Evolutionary conservation across 2,113 vertebrate species (phyloP), one percentile per base, ranked within the genome.

Genomic region (Dryoscopus gambensis): DNA sequence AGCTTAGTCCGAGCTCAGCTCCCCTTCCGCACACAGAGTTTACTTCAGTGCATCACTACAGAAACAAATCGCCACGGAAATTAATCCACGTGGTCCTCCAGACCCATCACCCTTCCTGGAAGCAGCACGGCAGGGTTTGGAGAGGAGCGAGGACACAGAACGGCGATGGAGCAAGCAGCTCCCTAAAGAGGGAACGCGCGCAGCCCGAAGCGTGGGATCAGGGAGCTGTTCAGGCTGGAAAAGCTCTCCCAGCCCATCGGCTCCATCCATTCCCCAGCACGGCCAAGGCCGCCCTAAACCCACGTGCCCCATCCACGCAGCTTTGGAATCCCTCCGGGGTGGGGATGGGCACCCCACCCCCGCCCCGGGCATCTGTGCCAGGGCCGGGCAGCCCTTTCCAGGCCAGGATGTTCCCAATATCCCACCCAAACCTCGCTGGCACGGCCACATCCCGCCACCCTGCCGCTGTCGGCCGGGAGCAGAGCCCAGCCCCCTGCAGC

Each of bases 21-120:
- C 15, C 42, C 42, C 42, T 44, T 44, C 42, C 18, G 42, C 42
- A 44, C 16, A 22, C 14, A 4, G 3, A 5, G 24, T 22, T 65
- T 19, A 7, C 11, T 31, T 5, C 42, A 4, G 19, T 30, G 16
- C 59, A 35, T 2, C 68, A 0, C 2, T 3, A 15, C 0, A 0
- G 77, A 31, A 16, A 17, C 14, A 55, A 49, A 31, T 18, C 2
- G 0, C 14, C 23, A 20, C 5, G 5, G 23, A 49, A 28, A 24
- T 31, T 0, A 46, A 57, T 7, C 28, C 60, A 2, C 17, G 5
- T 12, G 52, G 13, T 21, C 47, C 4, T 30, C 50, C 86, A 37
- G 60, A 52, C 20, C 52, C 46, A 8, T 1, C 40, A 2, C 11
- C 35, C 23, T 15, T 7, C 13, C 77, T 5, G 37, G 46, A 13